These are phyloP conservation scores for Epirrhoe tristata DNA, from an alignment of 2,888 invertebrate species.

Conservation along the genomic window DNA sequence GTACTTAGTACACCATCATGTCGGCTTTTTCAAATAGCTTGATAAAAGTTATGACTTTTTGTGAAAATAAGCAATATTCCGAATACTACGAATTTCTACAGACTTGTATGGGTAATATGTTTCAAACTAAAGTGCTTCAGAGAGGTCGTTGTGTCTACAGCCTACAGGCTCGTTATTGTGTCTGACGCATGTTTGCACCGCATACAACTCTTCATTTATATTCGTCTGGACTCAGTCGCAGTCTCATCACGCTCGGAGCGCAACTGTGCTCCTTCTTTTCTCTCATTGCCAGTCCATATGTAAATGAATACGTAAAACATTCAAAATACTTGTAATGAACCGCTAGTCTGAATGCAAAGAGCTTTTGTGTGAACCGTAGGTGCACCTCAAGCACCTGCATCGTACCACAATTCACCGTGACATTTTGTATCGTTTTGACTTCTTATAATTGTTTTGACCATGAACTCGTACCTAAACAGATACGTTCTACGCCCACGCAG, in stretches of 20 bases:
- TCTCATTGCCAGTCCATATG: slow-evolving; percentile 75
- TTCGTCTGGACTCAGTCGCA: slow-evolving; percentile 58
- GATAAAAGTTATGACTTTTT: not conserved
- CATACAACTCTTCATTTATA: slow-evolving; percentile 68
- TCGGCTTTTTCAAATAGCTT: not conserved
- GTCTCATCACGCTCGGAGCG: slow-evolving; percentile 59
- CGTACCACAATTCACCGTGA: not conserved
- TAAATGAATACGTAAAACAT: slow-evolving; percentile 63
- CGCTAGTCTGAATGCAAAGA: slow-evolving; percentile 40
- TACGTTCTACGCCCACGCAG: slow-evolving; percentile 64
- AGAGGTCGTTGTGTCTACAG: slow-evolving; percentile 41
- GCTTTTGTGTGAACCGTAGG: slow-evolving; percentile 33
- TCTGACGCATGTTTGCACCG: slow-evolving; percentile 55
- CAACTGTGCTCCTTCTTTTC: slow-evolving; percentile 67
- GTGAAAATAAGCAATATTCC: not conserved
- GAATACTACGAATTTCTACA: not conserved
- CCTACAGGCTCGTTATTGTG: slow-evolving; percentile 54
- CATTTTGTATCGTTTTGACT: slow-evolving; percentile 14
- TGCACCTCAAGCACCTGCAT: slow-evolving; percentile 20
- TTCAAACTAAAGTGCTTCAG: slow-evolving; percentile 13
- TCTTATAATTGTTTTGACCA: slow-evolving; percentile 36
- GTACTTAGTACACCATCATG: not conserved
- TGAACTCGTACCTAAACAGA: slow-evolving; percentile 46
- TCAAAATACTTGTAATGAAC: slow-evolving; percentile 44
- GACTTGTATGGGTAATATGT: not conserved